These are phyloP conservation scores for Daktulosphaira vitifoliae DNA, from an alignment of 1,140 invertebrate genomes.

Conservation along the genomic window DNA sequence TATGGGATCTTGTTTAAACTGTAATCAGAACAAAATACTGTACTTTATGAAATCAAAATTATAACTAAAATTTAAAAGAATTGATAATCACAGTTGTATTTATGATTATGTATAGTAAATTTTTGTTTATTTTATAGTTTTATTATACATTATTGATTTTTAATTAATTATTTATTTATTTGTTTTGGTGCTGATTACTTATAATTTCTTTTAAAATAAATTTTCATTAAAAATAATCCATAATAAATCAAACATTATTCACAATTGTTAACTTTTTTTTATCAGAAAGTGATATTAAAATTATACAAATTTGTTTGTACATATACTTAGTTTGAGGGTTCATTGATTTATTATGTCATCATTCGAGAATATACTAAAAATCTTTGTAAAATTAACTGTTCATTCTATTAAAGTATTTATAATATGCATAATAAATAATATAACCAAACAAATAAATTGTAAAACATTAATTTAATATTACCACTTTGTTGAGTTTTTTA, in stretches of 20 bases:
- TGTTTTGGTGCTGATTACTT: constrained; percentile 26
- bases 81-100: too few relatives aligned
- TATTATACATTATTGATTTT: constrained; percentile 20
- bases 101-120: too few relatives aligned
- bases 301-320: constrained; percentile 20
- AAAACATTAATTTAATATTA: constrained; percentile 31
- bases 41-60: background rate
- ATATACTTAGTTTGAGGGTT: constrained; percentile 29
- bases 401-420: constrained; percentile 16
- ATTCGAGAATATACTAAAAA: constrained; percentile 18
- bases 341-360: constrained; percentile 15
- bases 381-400: constrained; percentile 24
- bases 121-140: too few relatives aligned
- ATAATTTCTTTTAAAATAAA: background rate
- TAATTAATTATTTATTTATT: constrained; percentile 7
- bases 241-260: constrained; percentile 4
- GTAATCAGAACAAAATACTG: constrained; percentile 3
- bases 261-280: background rate
- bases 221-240: background rate
- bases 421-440: constrained; percentile 25
- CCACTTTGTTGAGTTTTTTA: constrained; percentile 34
- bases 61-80: too few relatives aligned
- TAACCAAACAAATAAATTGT: constrained; percentile 31
- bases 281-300: background rate
- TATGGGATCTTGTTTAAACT: constrained; percentile 4